A percentile compares a stretch with the other conserved stretches of the same genome.
Evolutionary conservation across 2,797 vertebrate species (phyloP).

Genomic region (Silurus aristotelis): DNA sequence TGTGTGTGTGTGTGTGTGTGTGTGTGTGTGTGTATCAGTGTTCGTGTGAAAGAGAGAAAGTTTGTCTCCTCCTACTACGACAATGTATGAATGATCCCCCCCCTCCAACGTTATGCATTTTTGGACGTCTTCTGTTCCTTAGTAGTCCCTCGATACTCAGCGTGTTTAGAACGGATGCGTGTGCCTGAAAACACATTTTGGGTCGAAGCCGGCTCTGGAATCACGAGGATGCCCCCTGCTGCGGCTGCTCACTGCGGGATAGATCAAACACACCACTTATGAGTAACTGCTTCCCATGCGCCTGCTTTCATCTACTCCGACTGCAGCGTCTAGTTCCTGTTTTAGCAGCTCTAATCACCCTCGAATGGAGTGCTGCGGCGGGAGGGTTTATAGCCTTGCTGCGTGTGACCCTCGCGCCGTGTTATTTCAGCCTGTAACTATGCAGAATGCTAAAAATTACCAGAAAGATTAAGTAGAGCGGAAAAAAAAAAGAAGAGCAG

Average conservation of each 20-base stretch:
- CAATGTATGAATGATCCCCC: not conserved
- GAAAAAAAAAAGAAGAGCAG: not conserved
- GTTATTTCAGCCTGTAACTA: constrained; percentile 25
- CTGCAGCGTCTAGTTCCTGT: constrained; percentile 48
- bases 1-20: too few relatives aligned
- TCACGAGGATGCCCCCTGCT: constrained; percentile 48
- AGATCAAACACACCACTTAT: constrained; percentile 56
- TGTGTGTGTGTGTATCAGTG: not conserved
- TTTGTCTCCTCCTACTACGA: not conserved
- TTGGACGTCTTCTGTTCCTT: constrained; percentile 45
- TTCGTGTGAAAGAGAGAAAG: not conserved
- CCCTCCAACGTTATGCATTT: constrained; percentile 36
- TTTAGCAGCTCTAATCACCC: constrained; percentile 53
- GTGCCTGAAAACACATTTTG: constrained; percentile 20
- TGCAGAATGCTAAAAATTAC: constrained; percentile 45
- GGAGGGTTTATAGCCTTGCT: constrained; percentile 37
- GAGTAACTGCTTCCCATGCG: constrained; percentile 44
- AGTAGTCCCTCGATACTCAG: constrained; percentile 36
- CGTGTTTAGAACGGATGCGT: constrained; percentile 30
- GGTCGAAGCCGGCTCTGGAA: constrained; percentile 35
- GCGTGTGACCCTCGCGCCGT: constrained; percentile 3
- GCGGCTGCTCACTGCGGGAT: constrained; percentile 40
- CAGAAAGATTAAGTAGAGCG: constrained; percentile 16
- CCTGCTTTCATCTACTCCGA: constrained; percentile 53
- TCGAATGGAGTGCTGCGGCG: constrained; percentile 40